Percentiles rank a stretch among this genome's conserved stretches.
Conservation (phyloP, 2,113 vertebrate species). For the Catharus minimus region DNA sequence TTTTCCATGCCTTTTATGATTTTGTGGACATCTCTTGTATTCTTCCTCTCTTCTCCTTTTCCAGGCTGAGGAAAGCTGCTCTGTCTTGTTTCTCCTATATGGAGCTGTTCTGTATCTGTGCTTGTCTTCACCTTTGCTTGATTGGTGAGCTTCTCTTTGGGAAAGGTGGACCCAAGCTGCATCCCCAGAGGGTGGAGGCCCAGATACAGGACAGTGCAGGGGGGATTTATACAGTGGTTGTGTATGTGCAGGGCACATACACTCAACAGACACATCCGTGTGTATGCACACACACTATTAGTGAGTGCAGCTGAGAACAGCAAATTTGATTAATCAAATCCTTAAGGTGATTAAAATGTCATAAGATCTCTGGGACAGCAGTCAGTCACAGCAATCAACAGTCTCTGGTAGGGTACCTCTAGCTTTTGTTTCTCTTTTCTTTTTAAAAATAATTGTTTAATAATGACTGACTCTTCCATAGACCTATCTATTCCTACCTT, state of each 20-base stretch:
- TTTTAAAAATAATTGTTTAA: background rate
- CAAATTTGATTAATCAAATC: background rate
- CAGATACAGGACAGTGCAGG: background rate
- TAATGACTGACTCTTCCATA: background rate
- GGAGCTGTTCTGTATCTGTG: background rate
- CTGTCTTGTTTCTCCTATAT: fast-evolving
- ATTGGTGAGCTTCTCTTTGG: background rate
- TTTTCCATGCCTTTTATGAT: background rate
- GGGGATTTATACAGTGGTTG: background rate
- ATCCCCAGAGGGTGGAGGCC: background rate
- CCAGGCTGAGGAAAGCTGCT: background rate
- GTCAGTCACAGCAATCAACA: background rate
- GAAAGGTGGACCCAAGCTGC: background rate
- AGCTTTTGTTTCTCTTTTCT: background rate
- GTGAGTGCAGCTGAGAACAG: background rate
- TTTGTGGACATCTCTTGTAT: background rate
- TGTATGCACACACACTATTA: background rate
- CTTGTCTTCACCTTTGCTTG: background rate
- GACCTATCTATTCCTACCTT: background rate
- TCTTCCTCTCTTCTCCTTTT: background rate
- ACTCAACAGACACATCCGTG: fast-evolving
- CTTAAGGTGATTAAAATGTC: background rate
- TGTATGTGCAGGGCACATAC: background rate
- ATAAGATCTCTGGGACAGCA: background rate
- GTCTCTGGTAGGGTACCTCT: fast-evolving